phyloP scores from a whole-genome alignment of 2,797 vertebrate genomes.

The Xenopus petersii region DNA sequence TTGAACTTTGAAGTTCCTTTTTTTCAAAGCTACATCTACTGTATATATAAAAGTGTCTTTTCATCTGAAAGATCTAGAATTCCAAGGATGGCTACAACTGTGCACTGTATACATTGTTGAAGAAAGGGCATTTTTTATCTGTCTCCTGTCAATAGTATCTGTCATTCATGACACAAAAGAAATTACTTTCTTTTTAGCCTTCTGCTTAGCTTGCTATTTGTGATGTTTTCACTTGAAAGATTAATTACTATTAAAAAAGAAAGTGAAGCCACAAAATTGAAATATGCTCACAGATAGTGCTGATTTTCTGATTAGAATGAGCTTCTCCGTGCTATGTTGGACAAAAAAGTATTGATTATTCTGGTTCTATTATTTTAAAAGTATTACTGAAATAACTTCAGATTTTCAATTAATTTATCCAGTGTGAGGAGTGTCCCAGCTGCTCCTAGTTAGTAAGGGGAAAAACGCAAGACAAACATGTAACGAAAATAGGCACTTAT shows the following conservation, averaged over 20 bases:
- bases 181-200: conserved; percentile 19
- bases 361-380: no score
- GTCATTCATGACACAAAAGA: conserved; percentile 29
- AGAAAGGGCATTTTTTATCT: conserved; percentile 45
- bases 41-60: conserved; percentile 41
- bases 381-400: no score
- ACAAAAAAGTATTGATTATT: no score
- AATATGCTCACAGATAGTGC: neutral
- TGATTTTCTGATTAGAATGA: no score
- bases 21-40: conserved; percentile 42
- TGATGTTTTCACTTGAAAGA: neutral
- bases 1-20: conserved; percentile 40
- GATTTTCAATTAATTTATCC: no score
- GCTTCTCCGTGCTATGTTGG: no score
- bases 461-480: no score
- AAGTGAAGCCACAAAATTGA: conserved; percentile 1
- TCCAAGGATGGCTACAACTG: conserved; percentile 35
- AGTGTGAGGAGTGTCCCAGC: no score
- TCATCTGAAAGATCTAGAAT: conserved; percentile 42
- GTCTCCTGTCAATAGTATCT: conserved; percentile 31
- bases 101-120: conserved; percentile 22
- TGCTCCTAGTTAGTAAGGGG: no score
- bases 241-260: conserved; percentile 9
- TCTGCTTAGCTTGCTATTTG: conserved; percentile 5
- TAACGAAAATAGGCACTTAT: no score